Base-by-base conservation (phyloP, 2,888 invertebrate species). In the Zaprionus obscuricornis region DNA sequence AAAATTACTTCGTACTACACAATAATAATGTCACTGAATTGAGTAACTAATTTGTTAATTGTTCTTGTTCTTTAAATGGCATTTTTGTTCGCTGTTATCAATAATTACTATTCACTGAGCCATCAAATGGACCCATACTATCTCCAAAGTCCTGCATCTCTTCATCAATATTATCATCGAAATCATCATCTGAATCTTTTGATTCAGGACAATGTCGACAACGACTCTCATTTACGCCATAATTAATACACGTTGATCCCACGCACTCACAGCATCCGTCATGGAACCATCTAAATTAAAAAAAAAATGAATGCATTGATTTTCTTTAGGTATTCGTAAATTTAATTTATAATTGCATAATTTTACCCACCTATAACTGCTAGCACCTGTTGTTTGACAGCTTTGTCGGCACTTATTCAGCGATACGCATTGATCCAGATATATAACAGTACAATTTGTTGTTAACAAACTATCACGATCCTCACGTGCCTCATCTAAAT, bases 211-310 rank as follows among this genome's bases (percentile, higher is more conserved):
- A 94, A 50, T 92, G 92, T 24, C 92, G 89, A 77, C 94, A 94
- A 73, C 95, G 93, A 91, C 96, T 96, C 87, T 96, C 95, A 84
- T 96, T 95, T 62, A 96, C 94, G 1, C 97, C 98, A 89, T 96
- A 97, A 88, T 96, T 96, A 67, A 96, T 92, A 88, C 97, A 98
- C 37, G 94, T 95, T 66, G 94, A 94, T 0, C 97, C 97, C 42
- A 97, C 94, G 88, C 98, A 98, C 90, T 98, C 96, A 89, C 98
- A 98, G 88, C 98, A 98, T 1, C 97, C 97, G 87, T 97, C 96
- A 89, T 97, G 96, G 91, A 97, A 97, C 97, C 97, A 97, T 82
- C 89, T 89, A 14, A 16, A 45, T 13, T 13, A 14, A 27, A 37
- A 31, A 17, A 24, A 3, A 16, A 22, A 31, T 40, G 6, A 39